Base-by-base conservation (phyloP, 2,888 invertebrate species). In the Linnaemya tessellans region DNA sequence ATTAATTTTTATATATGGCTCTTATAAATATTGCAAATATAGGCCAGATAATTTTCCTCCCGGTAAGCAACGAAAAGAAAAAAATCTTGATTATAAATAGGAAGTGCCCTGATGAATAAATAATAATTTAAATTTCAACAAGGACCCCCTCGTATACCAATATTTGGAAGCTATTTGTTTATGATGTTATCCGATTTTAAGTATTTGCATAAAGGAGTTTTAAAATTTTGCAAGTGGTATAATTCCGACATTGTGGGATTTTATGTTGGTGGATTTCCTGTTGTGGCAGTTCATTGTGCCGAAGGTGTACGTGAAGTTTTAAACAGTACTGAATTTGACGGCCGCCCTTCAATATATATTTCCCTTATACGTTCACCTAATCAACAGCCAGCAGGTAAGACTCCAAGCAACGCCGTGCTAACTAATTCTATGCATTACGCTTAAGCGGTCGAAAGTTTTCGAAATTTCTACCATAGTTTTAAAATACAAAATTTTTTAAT, bases 111-210 rank as follows among this genome's bases (percentile, higher is more conserved):
- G 56, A 15, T 54, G 3, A 25, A 22, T 54, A 35, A 30, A 30
- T 30, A 67, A n/a, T 62, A 25, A 43, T 70, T 18, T 43, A 9
- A 62, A 68, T 81, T 60, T 60, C 43, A 38, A 87, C 15, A 90
- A 95, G 95, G 95, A 56, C 94, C 95, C 2, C 94, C 94, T 0
- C 93, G 94, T 25, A 90, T 95, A 56, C 95, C 95, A 0, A 68
- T 95, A 20, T 94, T 94, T 88, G 95, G 95, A 2, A 94, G 94
- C 38, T 95, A 95, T 86, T 94, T 94, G 91, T 93, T 94, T 54
- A 89, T 95, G 56, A 89, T 95, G 51, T 90, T 94, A 75, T 91
- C 94, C 46, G 92, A 94, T 86, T 93, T 93, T 84, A 92, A 92
- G 67, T 94, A 93, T 88, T 90, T 95, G 0, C 93, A 94, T 15